Evolutionary conservation across 1,140 invertebrate species (phyloP).

Genomic region (Eriocheir sinensis): DNA sequence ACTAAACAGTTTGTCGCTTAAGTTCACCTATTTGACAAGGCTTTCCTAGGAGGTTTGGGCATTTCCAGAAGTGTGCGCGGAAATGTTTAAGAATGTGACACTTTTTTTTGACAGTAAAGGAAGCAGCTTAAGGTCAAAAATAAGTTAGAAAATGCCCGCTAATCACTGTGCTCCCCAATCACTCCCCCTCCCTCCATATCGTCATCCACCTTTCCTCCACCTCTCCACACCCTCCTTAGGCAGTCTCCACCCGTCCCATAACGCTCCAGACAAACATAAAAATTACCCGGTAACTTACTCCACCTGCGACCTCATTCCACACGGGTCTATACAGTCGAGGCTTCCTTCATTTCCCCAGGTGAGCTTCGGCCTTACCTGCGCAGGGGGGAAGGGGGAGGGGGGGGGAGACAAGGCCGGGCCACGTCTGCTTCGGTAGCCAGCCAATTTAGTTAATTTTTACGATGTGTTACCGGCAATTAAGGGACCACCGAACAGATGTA

Average conservation of each 20-base stretch:
- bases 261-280: neutral
- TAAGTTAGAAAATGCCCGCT: no score
- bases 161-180: neutral
- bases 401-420: neutral
- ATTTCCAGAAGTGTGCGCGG: no score
- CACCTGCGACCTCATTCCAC: neutral
- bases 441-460: constrained; percentile 40
- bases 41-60: no score
- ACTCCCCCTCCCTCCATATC: neutral
- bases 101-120: no score
- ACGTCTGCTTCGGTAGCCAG: neutral
- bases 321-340: neutral
- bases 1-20: no score
- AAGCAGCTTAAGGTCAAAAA: no score
- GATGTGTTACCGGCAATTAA: constrained; percentile 37
- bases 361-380: neutral
- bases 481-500: constrained; percentile 46
- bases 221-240: neutral
- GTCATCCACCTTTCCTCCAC: neutral
- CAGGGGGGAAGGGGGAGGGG: neutral
- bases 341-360: neutral
- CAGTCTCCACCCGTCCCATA: neutral
- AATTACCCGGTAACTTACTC: neutral
- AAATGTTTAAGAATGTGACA: no score
- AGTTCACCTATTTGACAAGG: no score